Base-by-base conservation (phyloP, 2,888 invertebrate species). In the Epirrhoe tristata region DNA sequence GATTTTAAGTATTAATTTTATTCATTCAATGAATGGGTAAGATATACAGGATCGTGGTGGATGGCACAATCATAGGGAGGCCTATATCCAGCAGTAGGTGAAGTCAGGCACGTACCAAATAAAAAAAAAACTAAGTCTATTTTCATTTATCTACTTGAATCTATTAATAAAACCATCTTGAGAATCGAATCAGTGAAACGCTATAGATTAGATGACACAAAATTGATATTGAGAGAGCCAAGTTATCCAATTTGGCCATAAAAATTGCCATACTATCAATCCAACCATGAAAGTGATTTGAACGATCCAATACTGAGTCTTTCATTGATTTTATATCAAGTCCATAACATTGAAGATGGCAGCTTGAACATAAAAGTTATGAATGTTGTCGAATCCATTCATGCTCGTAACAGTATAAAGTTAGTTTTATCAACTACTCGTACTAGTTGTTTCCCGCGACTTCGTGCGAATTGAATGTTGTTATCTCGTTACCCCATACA, bases 241-340 rank as follows among this genome's bases (percentile, higher is more conserved):
- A 59, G 56, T 58, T 24, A 48, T 24, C 58, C 54, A 56, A 54
- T 67, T 52, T 51, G 31, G 54, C 55, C 32, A 63, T 6, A 59
- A 17, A 67, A 63, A 64, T 63, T 61, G 60, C 52, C 32, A 52
- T 14, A 57, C 39, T 58, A 52, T 53, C 59, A 57, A 61, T 43
- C 48, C 53, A 58, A 63, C 55, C 64, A 53, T 63, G 36, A 71
- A 60, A 57, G 66, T 67, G 67, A 74, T 73, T 67, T 52, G 89
- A 90, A 52, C 69, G 90, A 90, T 67, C 66, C 69, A 76, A 74
- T 67, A 69, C 71, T 63, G 31, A 50, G n/a, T 66, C 52, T 48
- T n/a, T 73, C 36, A 67, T 63, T 36, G 55, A 63, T 66, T 57
- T 58, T 50, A 63, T 58, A 58, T 34, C 61, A 32, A 54, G 55